Evolutionary conservation across 2,113 vertebrate genomes (phyloP), one percentile per base, ranked within the genome.

Genomic region (Bothrops jararaca): DNA sequence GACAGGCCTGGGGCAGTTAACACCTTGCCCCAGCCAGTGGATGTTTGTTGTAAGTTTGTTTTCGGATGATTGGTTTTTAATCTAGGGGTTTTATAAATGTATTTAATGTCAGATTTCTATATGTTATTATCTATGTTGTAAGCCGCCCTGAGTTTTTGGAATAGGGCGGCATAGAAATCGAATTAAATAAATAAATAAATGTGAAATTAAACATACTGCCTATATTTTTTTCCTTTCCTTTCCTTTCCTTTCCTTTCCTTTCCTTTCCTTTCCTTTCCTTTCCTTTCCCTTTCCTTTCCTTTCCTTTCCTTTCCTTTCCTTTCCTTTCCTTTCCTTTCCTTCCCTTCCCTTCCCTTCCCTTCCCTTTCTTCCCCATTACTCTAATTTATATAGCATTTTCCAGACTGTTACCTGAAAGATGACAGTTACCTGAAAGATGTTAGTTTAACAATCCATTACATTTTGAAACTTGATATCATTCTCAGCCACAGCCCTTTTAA

Each of bases 331-430:
- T 91, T 12, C 29, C 26, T 29, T 29, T 29, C 58, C 3, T 90
- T 29, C 26, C 34, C 89, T 45, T 45, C 6, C 45, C 6, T 48
- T 54, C 80, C 12, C 24, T n/a, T 45, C 57, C 26, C 85, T 90
- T 91, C 12, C 29, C 26, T 29, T 29, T 29, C 58, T 7, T 90
- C 39, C 26, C 34, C 89, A 93, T 93, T 91, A 88, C 90, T 93
- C 86, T 29, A 64, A 58, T 88, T 93, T 86, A 94, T 90, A 4
- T 93, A 34, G 22, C 88, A 45, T 24, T 69, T 86, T 86, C 42
- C 29, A 26, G 69, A 12, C 42, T 88, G 29, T 54, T 42, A 39
- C 13, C 42, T 39, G 39, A 39, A 39, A 39, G 39, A 39, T 39
- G 39, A 39, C 39, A 39, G 39, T 39, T 39, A 39, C 39, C 39